Evolutionary conservation across 2,113 vertebrate species (phyloP), one percentile per base, ranked within the genome.

Genomic region (Ammodytes dubius): DNA sequence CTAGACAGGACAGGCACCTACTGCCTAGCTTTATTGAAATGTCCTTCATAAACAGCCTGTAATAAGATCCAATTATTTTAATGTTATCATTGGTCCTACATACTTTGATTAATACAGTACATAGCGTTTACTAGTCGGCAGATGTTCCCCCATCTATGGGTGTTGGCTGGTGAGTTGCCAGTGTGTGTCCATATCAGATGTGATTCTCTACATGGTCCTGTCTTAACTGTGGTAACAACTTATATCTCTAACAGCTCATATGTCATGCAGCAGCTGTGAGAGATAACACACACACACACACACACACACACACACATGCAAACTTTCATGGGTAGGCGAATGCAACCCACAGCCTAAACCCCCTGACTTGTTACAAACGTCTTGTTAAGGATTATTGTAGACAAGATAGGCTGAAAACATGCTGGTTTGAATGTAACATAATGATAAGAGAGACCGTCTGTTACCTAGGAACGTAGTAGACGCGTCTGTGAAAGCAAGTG

Each of bases 231-330:
- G 56, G 56, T 61, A 64, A 77, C 77, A 66, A 56, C 54, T 81
- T 82, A 83, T 40, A 74, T 88, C 85, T 74, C 63, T 52, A 58
- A 68, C 66, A 79, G 83, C 78, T 88, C 87, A 59, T 72, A 58
- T 85, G 70, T 67, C 83, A 77, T 19, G 79, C 77, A 83, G 75
- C 88, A 88, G 65, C 82, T 91, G 84, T 67, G 19, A 50, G 50
- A 57, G 68, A 73, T 60, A 68, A 74, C 50, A 65, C 57, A 71
- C 60, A 39, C 46, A 37, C 11, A 35, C 59, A 45, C 17, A 79
- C 40, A 46, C 45, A 45, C 8, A 7, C 12, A 70, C 50, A 71
- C 43, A 81, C 45, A 75, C 54, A 67, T 35, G 6, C 15, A 66
- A 56, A 67, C 68, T 2, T 52, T 42, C 19, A 50, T 50, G 39